Evolutionary conservation across 1,140 invertebrate genomes (phyloP).

Genomic region (Neodiprion lecontei): DNA sequence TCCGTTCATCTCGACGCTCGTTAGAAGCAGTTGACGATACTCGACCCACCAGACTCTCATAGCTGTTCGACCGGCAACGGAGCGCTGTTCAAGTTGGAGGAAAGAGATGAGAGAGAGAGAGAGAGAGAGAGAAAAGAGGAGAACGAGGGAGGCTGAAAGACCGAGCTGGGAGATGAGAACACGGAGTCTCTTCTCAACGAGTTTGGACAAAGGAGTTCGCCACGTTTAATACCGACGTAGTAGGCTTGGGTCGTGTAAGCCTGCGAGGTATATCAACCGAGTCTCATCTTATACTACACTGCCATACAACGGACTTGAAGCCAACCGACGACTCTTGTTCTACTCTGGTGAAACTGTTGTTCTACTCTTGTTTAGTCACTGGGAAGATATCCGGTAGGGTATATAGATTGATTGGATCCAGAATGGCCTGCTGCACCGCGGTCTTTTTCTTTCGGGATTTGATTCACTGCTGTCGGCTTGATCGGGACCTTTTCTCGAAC

Average conservation of each 20-base stretch:
- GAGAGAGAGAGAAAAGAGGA: background rate
- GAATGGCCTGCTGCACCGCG: too few relatives aligned
- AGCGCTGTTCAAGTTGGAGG: background rate
- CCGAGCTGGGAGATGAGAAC: background rate
- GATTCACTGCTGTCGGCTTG: too few relatives aligned
- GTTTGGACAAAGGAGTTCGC: constrained; percentile 1
- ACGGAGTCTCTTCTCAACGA: background rate
- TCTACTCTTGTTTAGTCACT: too few relatives aligned
- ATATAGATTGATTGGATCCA: too few relatives aligned
- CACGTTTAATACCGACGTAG: constrained; percentile 4
- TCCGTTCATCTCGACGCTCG: background rate
- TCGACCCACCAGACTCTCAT: background rate
- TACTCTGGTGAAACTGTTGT: too few relatives aligned
- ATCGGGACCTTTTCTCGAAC: too few relatives aligned
- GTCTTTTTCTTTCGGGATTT: too few relatives aligned
- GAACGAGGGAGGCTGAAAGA: background rate
- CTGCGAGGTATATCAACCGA: background rate
- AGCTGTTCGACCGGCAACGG: too few relatives aligned
- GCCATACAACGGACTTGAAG: too few relatives aligned
- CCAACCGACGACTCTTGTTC: background rate
- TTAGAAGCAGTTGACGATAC: constrained; percentile 4
- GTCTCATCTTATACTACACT: too few relatives aligned
- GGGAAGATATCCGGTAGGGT: too few relatives aligned
- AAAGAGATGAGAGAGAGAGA: background rate
- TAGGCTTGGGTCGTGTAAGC: background rate